Conservation (phyloP, 2,888 invertebrate species). For the Drosophila cognata region DNA sequence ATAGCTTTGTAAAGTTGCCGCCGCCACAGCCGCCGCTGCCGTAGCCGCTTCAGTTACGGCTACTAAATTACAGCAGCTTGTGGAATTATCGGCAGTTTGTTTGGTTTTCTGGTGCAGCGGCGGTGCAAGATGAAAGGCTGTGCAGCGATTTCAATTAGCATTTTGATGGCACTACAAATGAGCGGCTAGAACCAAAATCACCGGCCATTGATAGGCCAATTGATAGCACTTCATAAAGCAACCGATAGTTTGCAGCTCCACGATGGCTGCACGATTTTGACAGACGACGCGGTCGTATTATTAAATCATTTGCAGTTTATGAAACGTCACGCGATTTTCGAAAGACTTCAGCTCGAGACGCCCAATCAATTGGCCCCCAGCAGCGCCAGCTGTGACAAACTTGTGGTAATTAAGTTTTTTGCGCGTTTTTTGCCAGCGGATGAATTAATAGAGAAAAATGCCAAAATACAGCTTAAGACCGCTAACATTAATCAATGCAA, state of each 20-base stretch:
- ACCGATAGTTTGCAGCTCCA: conserved; percentile 60
- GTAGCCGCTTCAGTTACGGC: conserved; percentile 37
- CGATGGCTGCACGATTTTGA: conserved; percentile 3
- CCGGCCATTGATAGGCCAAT: conserved; percentile 71
- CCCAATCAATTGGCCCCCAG: conserved; percentile 61
- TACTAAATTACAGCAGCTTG: conserved; percentile 71
- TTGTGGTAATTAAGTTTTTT: conserved; percentile 71
- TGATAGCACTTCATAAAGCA: conserved; percentile 79
- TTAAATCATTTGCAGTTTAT: conserved; percentile 68
- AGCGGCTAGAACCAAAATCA: conserved; percentile 66
- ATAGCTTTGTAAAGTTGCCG: conserved; percentile 66
- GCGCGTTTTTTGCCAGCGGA: conserved; percentile 30
- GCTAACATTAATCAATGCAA: conserved; percentile 69
- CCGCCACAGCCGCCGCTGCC: neutral
- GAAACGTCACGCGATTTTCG: conserved; percentile 77
- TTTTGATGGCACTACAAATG: conserved; percentile 78
- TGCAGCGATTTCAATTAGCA: conserved; percentile 75
- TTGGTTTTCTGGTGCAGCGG: conserved; percentile 72
- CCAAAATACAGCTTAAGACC: neutral
- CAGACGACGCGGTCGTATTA: conserved; percentile 45
- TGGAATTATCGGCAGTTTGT: conserved; percentile 67
- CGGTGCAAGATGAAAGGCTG: conserved; percentile 73
- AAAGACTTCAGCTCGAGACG: conserved; percentile 47
- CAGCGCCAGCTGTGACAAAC: conserved; percentile 75
- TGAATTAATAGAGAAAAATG: conserved; percentile 51